These are phyloP conservation scores for Psittacula cyanocephala DNA, from an alignment of 2,113 vertebrate genomes.

Conservation along the genomic window DNA sequence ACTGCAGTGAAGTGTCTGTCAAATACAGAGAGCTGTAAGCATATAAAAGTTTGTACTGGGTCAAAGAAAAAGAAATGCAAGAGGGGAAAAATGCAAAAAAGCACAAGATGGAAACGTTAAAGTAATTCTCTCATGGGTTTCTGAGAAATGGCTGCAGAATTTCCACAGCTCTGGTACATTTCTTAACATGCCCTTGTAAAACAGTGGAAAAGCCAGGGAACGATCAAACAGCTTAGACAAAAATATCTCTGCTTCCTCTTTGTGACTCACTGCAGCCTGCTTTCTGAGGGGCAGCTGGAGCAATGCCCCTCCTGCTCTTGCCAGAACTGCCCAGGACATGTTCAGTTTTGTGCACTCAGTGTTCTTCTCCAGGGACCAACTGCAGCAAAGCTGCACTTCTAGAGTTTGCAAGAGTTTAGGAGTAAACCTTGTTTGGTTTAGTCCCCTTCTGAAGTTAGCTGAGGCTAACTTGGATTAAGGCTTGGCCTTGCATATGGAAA, in stretches of 20 bases:
- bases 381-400: not conserved
- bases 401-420: not conserved
- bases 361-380: not conserved
- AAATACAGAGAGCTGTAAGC: not conserved
- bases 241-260: not conserved
- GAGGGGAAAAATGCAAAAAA: slow-evolving; percentile 5
- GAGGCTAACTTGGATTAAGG: not conserved
- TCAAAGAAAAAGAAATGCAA: slow-evolving; percentile 3
- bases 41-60: not conserved
- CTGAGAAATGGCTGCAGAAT: slow-evolving; percentile 56
- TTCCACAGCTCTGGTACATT: slow-evolving; percentile 48
- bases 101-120: slow-evolving; percentile 47
- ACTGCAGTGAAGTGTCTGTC: not conserved
- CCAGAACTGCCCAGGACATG: not conserved
- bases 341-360: not conserved
- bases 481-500: not conserved
- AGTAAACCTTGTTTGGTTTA: not conserved
- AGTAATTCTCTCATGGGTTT: slow-evolving; percentile 42
- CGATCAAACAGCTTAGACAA: not conserved
- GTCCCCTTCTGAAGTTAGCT: not conserved
- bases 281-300: not conserved
- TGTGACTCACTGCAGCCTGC: not conserved
- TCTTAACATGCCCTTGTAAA: slow-evolving; percentile 30
- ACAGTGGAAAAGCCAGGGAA: slow-evolving; percentile 43
- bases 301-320: not conserved